Base-by-base conservation (phyloP, 2,888 invertebrate species). In the Andrena dorsata region DNA sequence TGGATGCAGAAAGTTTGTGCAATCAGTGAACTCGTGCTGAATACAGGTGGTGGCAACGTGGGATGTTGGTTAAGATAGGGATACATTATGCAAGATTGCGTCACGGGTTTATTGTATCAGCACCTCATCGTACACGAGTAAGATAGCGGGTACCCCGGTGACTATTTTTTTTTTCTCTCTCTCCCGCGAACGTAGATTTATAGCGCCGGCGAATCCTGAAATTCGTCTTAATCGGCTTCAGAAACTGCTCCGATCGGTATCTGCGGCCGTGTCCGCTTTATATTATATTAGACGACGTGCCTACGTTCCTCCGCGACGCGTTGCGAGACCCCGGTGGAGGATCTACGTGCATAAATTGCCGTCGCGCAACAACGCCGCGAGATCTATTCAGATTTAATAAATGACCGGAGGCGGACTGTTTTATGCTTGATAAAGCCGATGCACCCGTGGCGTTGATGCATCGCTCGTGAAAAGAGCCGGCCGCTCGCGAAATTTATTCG, bases 21-120 rank as follows among this genome's bases (percentile, higher is more conserved):
- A 93, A 93, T 93, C 91, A 84, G 80, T 85, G 86, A 88, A 89
- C 89, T 90, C 90, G 90, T 90, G 91, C 91, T 90, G 88, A 90
- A 92, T 91, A 89, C 90, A 88, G 89, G 85, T 90, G 90, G 83
- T 86, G 90, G 89, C 88, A 91, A 92, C 90, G 90, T 91, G 90
- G 92, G 91, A 92, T 88, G 91, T 86, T 89, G 82, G 83, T 80
- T 89, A 87, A 86, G 88, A 86, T 82, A 85, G 86, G 85, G 88
- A 90, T 90, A 90, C 75, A 88, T 90, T 90, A 90, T 89, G 89
- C 89, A 90, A 88, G 88, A 88, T 92, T 91, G 91, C 91, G 83
- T 87, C 91, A 92, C 85, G 72, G 88, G 86, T 90, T 90, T 87
- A 89, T 91, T 91, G 91, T 91, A 89, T 91, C 90, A 89, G 85